These are phyloP conservation scores for Labeo calbasu DNA, from an alignment of 2,797 vertebrate genomes.

Conservation along the genomic window DNA sequence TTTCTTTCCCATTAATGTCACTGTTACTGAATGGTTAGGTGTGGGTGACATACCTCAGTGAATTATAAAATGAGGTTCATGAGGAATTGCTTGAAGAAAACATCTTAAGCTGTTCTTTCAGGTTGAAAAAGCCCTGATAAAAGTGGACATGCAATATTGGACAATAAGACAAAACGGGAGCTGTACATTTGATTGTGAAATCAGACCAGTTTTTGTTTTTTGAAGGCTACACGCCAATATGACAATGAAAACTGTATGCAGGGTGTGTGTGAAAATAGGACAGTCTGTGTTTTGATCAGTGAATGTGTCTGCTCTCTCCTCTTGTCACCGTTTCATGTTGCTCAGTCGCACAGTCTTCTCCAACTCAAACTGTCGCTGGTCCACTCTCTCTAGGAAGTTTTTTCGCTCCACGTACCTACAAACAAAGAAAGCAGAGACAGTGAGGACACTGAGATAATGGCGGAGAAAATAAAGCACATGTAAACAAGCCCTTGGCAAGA, in stretches of 20 bases:
- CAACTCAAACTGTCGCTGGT: constrained; percentile 94
- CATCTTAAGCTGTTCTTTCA: not conserved
- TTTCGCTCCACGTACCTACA: constrained; percentile 94
- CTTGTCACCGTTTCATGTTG: constrained; percentile 90
- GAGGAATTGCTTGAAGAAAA: not conserved
- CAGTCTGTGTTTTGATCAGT: constrained; percentile 29
- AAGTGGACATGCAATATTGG: not conserved
- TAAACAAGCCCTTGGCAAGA: constrained; percentile 1
- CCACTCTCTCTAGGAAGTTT: constrained; percentile 94
- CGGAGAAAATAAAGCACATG: not conserved
- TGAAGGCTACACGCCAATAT: not conserved
- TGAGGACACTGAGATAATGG: not conserved
- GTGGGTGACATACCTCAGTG: not conserved
- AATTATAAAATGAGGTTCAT: not conserved
- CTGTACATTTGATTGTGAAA: not conserved
- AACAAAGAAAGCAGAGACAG: constrained; percentile 21
- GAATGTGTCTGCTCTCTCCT: constrained; percentile 26
- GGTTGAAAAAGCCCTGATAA: not conserved
- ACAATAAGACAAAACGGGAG: not conserved
- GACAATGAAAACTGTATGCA: constrained; percentile 13
- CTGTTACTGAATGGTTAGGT: not conserved
- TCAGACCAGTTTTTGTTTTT: not conserved
- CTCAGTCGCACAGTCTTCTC: constrained; percentile 89
- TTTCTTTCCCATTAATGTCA: constrained; percentile 8
- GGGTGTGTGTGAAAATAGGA: constrained; percentile 35